phyloP scores from a whole-genome alignment of 2,888 invertebrate species.

The Cheilosia urbana region DNA sequence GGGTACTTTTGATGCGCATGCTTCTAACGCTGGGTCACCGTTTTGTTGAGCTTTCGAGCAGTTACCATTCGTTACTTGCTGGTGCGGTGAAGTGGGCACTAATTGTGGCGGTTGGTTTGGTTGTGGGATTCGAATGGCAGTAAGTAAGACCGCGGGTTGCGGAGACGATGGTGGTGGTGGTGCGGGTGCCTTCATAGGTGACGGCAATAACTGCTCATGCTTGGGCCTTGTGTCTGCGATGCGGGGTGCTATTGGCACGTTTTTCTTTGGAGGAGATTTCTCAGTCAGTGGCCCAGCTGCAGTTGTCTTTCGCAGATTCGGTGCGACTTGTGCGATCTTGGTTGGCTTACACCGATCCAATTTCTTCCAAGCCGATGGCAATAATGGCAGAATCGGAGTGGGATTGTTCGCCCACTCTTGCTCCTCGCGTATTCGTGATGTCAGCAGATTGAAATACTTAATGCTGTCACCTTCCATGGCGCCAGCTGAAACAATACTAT shows the following conservation, averaged over 20 bases:
- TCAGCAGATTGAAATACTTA: conserved; percentile 82
- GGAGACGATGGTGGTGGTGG: conserved; percentile 47
- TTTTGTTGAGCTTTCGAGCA: conserved; percentile 44
- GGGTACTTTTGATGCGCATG: conserved; percentile 61
- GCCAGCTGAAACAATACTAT: conserved; percentile 77
- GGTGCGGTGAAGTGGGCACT: conserved; percentile 80
- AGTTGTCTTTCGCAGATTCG: conserved; percentile 82
- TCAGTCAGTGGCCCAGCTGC: conserved; percentile 77
- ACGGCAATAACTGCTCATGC: conserved; percentile 77
- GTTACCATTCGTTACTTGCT: conserved; percentile 38
- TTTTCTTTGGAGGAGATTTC: conserved; percentile 83
- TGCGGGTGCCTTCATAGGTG: conserved; percentile 50
- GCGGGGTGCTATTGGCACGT: conserved; percentile 83
- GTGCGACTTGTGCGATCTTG: conserved; percentile 83
- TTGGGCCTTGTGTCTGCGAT: conserved; percentile 82
- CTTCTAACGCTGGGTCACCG: conserved; percentile 57
- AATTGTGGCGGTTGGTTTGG: conserved; percentile 79
- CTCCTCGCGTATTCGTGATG: conserved; percentile 80
- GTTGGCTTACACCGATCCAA: conserved; percentile 83
- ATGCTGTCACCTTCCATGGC: conserved; percentile 81
- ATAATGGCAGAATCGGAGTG: conserved; percentile 25
- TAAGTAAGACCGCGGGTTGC: conserved; percentile 85
- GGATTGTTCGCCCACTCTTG: conserved; percentile 31
- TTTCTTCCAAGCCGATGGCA: conserved; percentile 82
- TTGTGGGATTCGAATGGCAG: conserved; percentile 85